These are phyloP conservation scores for Cheilosia urbana DNA, from an alignment of 2,888 invertebrate species.

Conservation along the genomic window DNA sequence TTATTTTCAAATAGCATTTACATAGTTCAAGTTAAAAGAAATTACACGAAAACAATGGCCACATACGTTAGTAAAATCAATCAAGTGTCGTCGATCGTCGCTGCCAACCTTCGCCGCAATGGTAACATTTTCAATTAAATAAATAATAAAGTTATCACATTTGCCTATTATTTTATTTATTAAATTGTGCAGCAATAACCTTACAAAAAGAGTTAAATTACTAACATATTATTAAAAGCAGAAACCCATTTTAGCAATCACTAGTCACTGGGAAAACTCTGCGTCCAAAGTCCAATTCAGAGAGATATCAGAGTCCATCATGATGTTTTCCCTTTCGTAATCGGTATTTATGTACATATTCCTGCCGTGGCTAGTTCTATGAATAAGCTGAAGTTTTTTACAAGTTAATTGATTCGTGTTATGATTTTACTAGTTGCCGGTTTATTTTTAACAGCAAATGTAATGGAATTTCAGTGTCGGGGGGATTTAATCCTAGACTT, in stretches of 20 bases:
- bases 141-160: neutral
- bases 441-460: no score
- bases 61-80: conserved; percentile 66
- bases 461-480: no score
- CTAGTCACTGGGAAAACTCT: conserved; percentile 30
- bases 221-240: neutral
- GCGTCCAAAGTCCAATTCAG: conserved; percentile 67
- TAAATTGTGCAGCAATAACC: neutral
- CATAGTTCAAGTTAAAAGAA: conserved; percentile 10
- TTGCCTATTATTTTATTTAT: neutral
- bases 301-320: conserved; percentile 36
- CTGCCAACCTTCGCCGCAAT: conserved; percentile 66
- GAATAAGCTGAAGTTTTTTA: neutral
- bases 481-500: no score
- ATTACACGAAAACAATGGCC: conserved; percentile 37
- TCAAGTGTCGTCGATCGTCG: conserved; percentile 57
- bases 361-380: neutral
- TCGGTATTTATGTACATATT: conserved; percentile 33
- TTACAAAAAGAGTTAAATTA: no score
- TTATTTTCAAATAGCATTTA: conserved; percentile 46
- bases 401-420: neutral
- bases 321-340: conserved; percentile 49
- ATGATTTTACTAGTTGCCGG: neutral
- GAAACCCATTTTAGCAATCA: neutral
- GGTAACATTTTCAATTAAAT: conserved; percentile 36